A percentile compares a stretch with the other conserved stretches of the same genome.
phyloP scores from a whole-genome alignment of 2,113 vertebrate species.

The Nanorana parkeri region DNA sequence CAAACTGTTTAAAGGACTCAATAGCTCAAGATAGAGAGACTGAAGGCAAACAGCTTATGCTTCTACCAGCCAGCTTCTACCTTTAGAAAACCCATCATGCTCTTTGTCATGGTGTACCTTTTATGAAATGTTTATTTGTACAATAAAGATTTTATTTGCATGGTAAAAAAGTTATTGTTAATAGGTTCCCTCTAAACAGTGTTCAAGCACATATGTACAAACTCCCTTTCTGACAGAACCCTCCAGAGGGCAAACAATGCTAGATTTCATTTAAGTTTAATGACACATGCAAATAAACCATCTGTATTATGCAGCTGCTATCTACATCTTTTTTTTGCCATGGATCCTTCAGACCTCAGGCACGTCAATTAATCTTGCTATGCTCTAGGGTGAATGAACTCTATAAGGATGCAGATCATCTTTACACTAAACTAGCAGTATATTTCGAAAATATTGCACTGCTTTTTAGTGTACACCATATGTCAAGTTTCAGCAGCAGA shows the following conservation, averaged over 20 bases:
- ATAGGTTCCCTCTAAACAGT: too few species aligned
- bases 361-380: slow-evolving; percentile 26
- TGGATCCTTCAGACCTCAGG: slow-evolving; percentile 10
- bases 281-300: slow-evolving; percentile 38
- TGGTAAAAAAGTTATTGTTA: too few species aligned
- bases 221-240: not conserved
- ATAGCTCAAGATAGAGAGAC: too few species aligned
- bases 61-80: too few species aligned
- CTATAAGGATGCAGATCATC: slow-evolving; percentile 3
- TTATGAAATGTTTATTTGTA: too few species aligned
- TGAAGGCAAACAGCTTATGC: too few species aligned
- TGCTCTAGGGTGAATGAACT: slow-evolving; percentile 11
- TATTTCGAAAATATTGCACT: not conserved
- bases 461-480: not conserved
- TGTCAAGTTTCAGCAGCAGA: not conserved
- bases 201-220: too few species aligned
- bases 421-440: slow-evolving; percentile 12
- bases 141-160: too few species aligned
- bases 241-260: slow-evolving; percentile 5
- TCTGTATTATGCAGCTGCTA: not conserved
- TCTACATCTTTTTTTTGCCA: too few species aligned
- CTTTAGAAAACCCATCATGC: too few species aligned
- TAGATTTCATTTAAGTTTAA: slow-evolving; percentile 11
- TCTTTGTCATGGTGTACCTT: too few species aligned
- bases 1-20: too few species aligned